Conservation (phyloP, 2,888 invertebrate species). For the Cataglyphis albicans region DNA sequence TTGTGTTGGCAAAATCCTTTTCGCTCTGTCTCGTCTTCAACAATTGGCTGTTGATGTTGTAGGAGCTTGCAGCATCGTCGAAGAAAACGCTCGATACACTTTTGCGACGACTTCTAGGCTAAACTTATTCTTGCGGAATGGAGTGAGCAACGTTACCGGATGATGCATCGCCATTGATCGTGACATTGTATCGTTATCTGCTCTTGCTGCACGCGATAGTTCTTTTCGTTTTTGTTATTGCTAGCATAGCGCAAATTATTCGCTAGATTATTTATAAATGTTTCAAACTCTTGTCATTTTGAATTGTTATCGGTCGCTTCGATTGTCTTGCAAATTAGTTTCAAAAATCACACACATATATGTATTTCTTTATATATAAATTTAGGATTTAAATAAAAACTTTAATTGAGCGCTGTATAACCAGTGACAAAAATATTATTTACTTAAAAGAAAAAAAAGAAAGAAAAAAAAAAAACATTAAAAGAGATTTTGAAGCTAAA, state of each 20-base stretch:
- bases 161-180: conserved; percentile 22
- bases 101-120: conserved; percentile 48
- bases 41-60: conserved; percentile 50
- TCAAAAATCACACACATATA: neutral
- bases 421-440: neutral
- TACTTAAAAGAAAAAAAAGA: neutral
- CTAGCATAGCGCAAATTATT: conserved; percentile 33
- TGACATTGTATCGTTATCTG: conserved; percentile 1
- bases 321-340: conserved; percentile 11
- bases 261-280: conserved; percentile 26
- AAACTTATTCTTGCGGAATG: conserved; percentile 1
- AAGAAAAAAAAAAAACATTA: neutral
- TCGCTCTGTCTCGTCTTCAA: conserved; percentile 34
- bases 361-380: neutral
- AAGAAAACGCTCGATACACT: conserved; percentile 50
- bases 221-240: neutral
- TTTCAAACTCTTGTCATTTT: conserved; percentile 19
- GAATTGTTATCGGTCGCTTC: conserved; percentile 45
- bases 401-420: neutral
- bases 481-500: neutral
- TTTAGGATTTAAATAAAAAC: neutral
- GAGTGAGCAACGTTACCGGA: conserved; percentile 16
- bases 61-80: conserved; percentile 52
- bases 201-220: conserved; percentile 22
- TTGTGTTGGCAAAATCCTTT: neutral